Conservation (phyloP, 2,113 vertebrate genomes). For the Nanorana parkeri region DNA sequence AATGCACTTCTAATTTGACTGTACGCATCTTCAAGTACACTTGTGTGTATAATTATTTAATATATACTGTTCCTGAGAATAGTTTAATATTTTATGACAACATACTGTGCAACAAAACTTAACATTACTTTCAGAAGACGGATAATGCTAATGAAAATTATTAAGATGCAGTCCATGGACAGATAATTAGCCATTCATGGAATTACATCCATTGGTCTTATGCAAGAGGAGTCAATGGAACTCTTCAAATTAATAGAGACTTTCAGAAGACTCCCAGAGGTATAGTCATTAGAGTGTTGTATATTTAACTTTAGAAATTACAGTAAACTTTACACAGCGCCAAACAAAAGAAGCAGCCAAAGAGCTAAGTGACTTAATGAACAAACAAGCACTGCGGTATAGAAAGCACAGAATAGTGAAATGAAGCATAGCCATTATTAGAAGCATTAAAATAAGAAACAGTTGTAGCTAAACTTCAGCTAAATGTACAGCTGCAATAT, state of each 20-base stretch:
- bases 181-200: constrained; percentile 32
- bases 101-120: constrained; percentile 36
- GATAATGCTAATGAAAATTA: constrained; percentile 42
- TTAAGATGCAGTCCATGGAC: constrained; percentile 27
- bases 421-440: not conserved
- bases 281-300: constrained; percentile 28
- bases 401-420: not conserved
- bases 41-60: constrained; percentile 29
- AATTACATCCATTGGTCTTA: constrained; percentile 23
- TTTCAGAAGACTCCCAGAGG: constrained; percentile 42
- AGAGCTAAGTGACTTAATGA: not conserved
- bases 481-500: too few species aligned
- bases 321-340: constrained; percentile 40
- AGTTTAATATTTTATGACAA: constrained; percentile 44
- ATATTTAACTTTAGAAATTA: constrained; percentile 38
- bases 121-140: constrained; percentile 9
- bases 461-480: too few species aligned
- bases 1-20: not conserved
- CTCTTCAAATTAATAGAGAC: constrained; percentile 47
- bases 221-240: constrained; percentile 35
- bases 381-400: not conserved
- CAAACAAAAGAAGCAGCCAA: constrained; percentile 9
- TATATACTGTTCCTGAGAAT: not conserved
- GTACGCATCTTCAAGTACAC: not conserved
- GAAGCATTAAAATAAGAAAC: too few species aligned